Conservation (phyloP, 1,140 invertebrate genomes). For the Callitettix versicolor region DNA sequence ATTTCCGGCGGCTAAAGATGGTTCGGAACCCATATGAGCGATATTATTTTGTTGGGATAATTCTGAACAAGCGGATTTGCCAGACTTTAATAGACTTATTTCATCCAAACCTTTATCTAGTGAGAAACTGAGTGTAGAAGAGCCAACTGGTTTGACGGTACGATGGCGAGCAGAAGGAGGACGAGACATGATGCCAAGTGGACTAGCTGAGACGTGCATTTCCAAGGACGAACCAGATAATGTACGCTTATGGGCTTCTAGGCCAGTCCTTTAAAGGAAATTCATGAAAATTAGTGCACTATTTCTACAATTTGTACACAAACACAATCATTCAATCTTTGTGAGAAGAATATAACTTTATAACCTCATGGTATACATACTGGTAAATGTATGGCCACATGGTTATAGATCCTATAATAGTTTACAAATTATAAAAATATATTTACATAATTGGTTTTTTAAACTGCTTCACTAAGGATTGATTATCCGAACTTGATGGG, state of each 20-base stretch:
- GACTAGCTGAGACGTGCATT: constrained; percentile 25
- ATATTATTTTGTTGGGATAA: background rate
- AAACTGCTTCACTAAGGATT: no score
- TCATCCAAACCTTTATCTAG: constrained; percentile 40
- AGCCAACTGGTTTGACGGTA: constrained; percentile 20
- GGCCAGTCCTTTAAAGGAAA: constrained; percentile 25
- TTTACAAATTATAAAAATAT: no score
- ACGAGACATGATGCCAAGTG: constrained; percentile 27
- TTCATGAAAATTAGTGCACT: no score
- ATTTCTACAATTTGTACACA: no score
- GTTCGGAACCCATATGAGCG: background rate
- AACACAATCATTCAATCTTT: no score
- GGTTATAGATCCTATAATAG: no score
- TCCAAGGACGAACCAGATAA: constrained; percentile 38
- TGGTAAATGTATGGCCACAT: no score
- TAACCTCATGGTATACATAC: no score
- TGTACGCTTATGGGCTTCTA: constrained; percentile 36
- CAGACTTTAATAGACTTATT: constrained; percentile 25
- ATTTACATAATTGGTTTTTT: no score
- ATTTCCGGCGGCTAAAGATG: background rate
- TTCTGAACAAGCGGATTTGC: background rate
- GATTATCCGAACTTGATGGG: no score
- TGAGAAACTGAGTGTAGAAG: constrained; percentile 33
- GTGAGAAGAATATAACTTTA: no score
- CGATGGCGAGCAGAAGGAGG: no score